phyloP scores from a whole-genome alignment of 2,888 invertebrate species.

The Ceratothoa steindachneri region DNA sequence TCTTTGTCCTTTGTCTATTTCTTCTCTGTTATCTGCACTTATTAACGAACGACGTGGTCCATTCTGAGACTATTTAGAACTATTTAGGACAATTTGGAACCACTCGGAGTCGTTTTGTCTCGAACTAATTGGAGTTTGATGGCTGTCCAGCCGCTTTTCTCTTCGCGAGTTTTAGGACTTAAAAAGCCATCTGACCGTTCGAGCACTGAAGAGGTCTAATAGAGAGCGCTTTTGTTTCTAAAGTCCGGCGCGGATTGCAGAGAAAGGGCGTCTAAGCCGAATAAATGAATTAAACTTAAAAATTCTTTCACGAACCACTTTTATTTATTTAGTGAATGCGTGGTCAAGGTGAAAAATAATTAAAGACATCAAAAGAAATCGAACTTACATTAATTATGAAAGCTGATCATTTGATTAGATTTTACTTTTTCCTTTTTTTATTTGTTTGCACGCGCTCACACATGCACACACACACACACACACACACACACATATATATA shows the following conservation, averaged over 20 bases:
- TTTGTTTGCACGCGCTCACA: not conserved
- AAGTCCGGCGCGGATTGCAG: not conserved
- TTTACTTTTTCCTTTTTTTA: not conserved
- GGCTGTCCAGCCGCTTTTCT: constrained; percentile 13
- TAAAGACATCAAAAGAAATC: not conserved
- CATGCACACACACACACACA: not conserved
- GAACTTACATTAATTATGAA: not conserved
- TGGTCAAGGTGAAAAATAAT: no score
- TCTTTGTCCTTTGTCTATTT: not conserved
- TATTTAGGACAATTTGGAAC: constrained; percentile 8
- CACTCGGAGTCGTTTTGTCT: constrained; percentile 4
- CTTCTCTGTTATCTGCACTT: constrained; percentile 3
- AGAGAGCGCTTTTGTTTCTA: not conserved
- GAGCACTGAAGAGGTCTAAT: not conserved
- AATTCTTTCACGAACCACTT: not conserved
- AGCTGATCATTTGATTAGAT: not conserved
- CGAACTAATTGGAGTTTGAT: constrained; percentile 10
- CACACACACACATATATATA: no score
- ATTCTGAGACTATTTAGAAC: constrained; percentile 8
- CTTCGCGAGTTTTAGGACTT: not conserved
- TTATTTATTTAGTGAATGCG: not conserved
- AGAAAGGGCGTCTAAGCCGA: not conserved
- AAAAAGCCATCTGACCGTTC: constrained; percentile 6
- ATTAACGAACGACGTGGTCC: constrained; percentile 15
- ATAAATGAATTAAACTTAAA: not conserved